A percentile compares a stretch with the other conserved stretches of the same genome.
Evolutionary conservation across 1,140 invertebrate species (phyloP).

Genomic region (Pemphigus obesinymphae): DNA sequence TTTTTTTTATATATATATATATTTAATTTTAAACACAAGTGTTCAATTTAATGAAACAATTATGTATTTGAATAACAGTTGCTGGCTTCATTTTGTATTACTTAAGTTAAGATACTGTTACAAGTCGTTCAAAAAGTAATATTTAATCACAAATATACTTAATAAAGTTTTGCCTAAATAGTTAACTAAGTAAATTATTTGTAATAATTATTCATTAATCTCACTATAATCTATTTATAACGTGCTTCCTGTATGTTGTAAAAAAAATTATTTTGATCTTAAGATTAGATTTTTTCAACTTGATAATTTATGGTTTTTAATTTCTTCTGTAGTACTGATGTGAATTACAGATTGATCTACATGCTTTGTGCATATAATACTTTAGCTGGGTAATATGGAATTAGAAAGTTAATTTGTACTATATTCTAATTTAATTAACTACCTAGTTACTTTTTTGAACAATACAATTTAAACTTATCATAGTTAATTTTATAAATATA

Average conservation of each 20-base stretch:
- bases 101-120: not conserved
- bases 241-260: not conserved
- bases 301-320: no score
- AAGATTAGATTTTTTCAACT: no score
- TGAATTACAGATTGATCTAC: no score
- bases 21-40: conserved; percentile 21
- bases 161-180: not conserved
- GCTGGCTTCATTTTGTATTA: not conserved
- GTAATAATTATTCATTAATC: not conserved
- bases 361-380: no score
- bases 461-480: no score
- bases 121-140: not conserved
- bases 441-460: no score
- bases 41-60: not conserved
- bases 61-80: not conserved
- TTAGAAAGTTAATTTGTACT: no score
- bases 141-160: not conserved
- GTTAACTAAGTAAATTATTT: not conserved
- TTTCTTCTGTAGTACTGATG: no score
- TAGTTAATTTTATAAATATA: no score
- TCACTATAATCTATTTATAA: not conserved
- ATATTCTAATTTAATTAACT: no score
- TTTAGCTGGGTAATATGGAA: no score
- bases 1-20: not conserved
- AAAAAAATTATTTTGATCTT: not conserved